Conservation (phyloP, 92 coral and sea anemone genomes). For the Paramuricea clavata region DNA sequence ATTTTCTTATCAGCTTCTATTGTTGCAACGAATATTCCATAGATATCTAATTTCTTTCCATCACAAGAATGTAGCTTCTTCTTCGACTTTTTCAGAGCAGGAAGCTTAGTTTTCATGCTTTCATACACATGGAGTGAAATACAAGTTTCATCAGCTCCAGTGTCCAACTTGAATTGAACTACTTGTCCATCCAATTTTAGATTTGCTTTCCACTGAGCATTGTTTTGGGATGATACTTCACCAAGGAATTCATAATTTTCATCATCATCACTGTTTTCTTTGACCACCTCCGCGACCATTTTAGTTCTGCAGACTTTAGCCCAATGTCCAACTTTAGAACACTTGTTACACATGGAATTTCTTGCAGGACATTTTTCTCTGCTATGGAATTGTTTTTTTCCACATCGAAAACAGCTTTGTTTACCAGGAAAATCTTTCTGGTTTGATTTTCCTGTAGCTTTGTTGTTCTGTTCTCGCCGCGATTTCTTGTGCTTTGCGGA, state of each 20-base stretch:
- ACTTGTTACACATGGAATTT: slow-evolving; percentile 34
- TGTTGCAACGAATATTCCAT: neutral
- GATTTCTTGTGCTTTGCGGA: neutral
- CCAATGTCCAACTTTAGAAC: slow-evolving; percentile 49
- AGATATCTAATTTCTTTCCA: slow-evolving; percentile 9
- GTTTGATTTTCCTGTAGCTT: neutral
- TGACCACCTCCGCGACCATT: slow-evolving; percentile 1
- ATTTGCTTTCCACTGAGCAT: neutral
- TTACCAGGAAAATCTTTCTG: neutral
- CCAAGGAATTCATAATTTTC: slow-evolving; percentile 1
- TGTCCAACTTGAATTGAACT: slow-evolving; percentile 29
- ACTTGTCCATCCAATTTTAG: neutral
- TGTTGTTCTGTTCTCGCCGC: neutral
- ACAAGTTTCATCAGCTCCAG: slow-evolving; percentile 39
- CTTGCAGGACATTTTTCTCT: slow-evolving; percentile 9
- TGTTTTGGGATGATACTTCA: neutral
- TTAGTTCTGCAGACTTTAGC: slow-evolving; percentile 46
- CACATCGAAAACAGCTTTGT: neutral
- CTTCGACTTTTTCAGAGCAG: neutral
- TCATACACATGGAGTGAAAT: neutral
- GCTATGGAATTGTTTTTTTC: slow-evolving; percentile 12
- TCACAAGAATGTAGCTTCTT: slow-evolving; percentile 27
- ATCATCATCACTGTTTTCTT: neutral
- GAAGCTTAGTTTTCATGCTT: neutral
- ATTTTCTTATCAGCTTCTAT: slow-evolving; percentile 3